Evolutionary conservation across 1,140 invertebrate species (phyloP), one percentile per base, ranked within the genome.

Genomic region (Drosophila setifemur): DNA sequence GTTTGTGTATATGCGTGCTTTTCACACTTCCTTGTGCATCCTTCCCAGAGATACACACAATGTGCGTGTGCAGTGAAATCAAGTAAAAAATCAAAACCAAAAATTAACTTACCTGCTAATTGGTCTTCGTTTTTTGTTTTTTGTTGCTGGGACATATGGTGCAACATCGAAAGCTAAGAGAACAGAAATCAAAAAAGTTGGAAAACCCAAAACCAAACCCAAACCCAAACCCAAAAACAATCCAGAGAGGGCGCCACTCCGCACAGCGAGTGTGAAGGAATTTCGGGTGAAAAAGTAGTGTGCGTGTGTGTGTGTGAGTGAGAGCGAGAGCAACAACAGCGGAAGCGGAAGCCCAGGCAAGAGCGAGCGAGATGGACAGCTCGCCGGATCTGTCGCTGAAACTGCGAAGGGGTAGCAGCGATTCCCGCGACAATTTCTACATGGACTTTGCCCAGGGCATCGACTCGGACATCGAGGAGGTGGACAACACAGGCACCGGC

Each of bases 371-470:
- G 16, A 90, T 90, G 90, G 95, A 96, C 91, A 96, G 95, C 90
- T 96, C 95, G 19, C 95, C 95, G 44, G 95, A 96, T 91, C 91
- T 96, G 88, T 85, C 95, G 90, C 92, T 96, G 47, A 95, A 96
- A 91, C 91, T 96, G 74, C 93, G 96, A 64, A 93, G 95, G 44
- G 95, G 95, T 16, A 96, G 95, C 18, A 96, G 95, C 85, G 95
- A 96, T 91, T 96, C 96, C 5, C 92, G 95, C 47, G 96, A 96
- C 89, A 96, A 95, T 23, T 96, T 96, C 89, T 96, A 96, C 87
- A 96, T 96, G 95, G 95, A 96, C 90, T 96, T 96, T 81, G 95
- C 95, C 72, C 93, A 95, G 91, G 96, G 96, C 18, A 96, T 96
- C 79, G 95, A 96, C 90, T 96, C 95, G 14, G 96, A 96, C 85